Evolutionary conservation across 2,797 vertebrate species (phyloP), one percentile per base, ranked within the genome.

Genomic region (Hippopotamyrus pictus): DNA sequence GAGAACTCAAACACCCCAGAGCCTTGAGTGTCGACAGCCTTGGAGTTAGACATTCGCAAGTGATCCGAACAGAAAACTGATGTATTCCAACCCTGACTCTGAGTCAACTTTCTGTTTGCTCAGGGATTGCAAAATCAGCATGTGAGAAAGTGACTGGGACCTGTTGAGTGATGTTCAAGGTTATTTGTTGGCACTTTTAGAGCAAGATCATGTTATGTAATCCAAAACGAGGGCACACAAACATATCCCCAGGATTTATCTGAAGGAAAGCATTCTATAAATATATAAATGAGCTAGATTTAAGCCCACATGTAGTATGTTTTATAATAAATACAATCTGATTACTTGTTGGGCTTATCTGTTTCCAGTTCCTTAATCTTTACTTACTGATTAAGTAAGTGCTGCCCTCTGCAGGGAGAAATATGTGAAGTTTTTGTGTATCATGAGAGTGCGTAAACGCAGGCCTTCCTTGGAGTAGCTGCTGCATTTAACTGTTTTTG

Each of bases 221-320:
- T 14, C n/a, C 54, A 69, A 73, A 88, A 90, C 90, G 91, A 93
- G 93, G 92, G 84, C 89, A 91, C 89, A 87, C 89, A 93, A 91
- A 94, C 59, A 82, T 50, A 50, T 90, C 91, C 87, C 91, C 89
- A 37, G 69, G 69, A 83, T 44, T 79, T 79, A 79, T 79, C 73
- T 44, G 37, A 44, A 79, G 37, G 17, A 44, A 79, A 79, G 17
- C 73, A 79, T 44, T 79, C 73, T 79, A n/a, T 19, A 79, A 79
- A 44, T 79, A 44, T n/a, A 44, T 17, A 44, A 37, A 44, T 6
- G 73, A 6, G 14, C 73, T 19, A 6, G 33, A 79, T 33, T 69
- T 5, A 65, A 65, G 62, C 25, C 9, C 69, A 19, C 69, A 41
- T 76, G 6, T 76, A 41, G 33, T 7, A 41, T 25, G 12, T 69